Percentiles rank a stretch among this genome's conserved stretches.
Evolutionary conservation across 2,888 invertebrate genomes (phyloP).

Genomic region (Cephonodes hylas): DNA sequence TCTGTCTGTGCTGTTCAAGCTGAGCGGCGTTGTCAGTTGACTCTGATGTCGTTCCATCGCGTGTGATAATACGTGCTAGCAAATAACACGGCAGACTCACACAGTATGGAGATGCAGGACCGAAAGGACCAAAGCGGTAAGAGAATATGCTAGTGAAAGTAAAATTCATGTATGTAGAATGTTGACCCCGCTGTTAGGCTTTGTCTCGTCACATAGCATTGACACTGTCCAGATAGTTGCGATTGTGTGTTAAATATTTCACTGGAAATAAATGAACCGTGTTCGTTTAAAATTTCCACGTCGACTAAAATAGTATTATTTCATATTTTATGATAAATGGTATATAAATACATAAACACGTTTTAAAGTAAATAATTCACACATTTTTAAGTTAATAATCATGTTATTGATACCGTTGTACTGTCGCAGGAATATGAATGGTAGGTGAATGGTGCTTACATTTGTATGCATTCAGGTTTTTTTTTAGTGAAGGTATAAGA

Average conservation of each 20-base stretch:
- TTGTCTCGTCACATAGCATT: not conserved
- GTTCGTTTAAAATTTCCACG: not conserved
- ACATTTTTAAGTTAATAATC: too few relatives aligned
- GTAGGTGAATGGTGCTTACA: too few relatives aligned
- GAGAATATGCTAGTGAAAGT: slow-evolving; percentile 45
- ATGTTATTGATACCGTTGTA: too few relatives aligned
- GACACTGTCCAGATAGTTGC: not conserved
- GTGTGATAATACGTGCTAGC: slow-evolving; percentile 20
- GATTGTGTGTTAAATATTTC: not conserved
- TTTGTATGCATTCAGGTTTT: too few relatives aligned
- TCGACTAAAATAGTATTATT: not conserved
- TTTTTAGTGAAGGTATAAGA: too few relatives aligned
- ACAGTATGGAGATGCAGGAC: slow-evolving; percentile 50
- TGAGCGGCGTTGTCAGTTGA: not conserved
- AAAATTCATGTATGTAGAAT: slow-evolving; percentile 22
- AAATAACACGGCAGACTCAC: slow-evolving; percentile 5
- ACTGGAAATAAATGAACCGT: not conserved
- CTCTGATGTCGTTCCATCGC: slow-evolving; percentile 6
- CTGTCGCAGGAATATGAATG: too few relatives aligned
- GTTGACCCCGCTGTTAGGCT: slow-evolving; percentile 34
- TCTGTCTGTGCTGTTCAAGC: slow-evolving; percentile 12
- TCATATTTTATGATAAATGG: too few relatives aligned
- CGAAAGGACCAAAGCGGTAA: slow-evolving; percentile 38
- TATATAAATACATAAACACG: too few relatives aligned
- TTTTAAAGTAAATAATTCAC: too few relatives aligned